Base-by-base conservation (phyloP, 2,888 invertebrate genomes). In the Meteorus colon region DNA sequence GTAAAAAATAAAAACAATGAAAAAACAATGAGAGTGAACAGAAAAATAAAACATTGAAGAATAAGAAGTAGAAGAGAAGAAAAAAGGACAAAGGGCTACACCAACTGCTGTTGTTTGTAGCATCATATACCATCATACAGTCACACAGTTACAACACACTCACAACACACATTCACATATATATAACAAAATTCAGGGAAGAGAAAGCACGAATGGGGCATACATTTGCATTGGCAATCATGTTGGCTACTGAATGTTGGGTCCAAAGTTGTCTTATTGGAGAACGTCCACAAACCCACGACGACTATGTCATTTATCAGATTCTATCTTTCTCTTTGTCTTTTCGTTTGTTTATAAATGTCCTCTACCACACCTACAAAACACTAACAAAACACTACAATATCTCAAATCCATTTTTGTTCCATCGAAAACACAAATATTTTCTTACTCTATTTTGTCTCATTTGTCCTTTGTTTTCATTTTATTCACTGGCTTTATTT, bases 221-320 rank as follows among this genome's bases (percentile, higher is more conserved):
- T 76, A 75, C 65, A 78, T 78, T 78, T 78, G 78, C 78, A 78
- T 78, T 62, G 31, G 51, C 73, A 66, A 73, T 68, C 73, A 73
- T 62, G 62, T 24, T 24, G 24, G 24, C 55, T 67, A 63, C 72
- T 41, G 27, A 62, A 76, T 62, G 63, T 62, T 63, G 48, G 19
- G 16, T 19, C 62, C 62, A 48, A 72, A 62, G 45, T 59, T 67
- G 55, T 75, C 70, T 75, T 69, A 75, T 70, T 70, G 74, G 74
- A 24, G 8, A 63, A 24, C 55, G 34, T 45, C 71, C 29, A 6
- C 14, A 68, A 41, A 19, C 65, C 41, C 65, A 34, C 69, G 34
- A 66, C 74, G 19, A 19, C 67, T 8, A 59, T 12, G 63, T 76
- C 73, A 76, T 75, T 78, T 78, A 78, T 78, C 78, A 76, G 78